A percentile compares a stretch with the other conserved stretches of the same genome.
These are phyloP conservation scores for Diachasmimorpha longicaudata DNA, from an alignment of 1,140 invertebrate species.

Conservation along the genomic window DNA sequence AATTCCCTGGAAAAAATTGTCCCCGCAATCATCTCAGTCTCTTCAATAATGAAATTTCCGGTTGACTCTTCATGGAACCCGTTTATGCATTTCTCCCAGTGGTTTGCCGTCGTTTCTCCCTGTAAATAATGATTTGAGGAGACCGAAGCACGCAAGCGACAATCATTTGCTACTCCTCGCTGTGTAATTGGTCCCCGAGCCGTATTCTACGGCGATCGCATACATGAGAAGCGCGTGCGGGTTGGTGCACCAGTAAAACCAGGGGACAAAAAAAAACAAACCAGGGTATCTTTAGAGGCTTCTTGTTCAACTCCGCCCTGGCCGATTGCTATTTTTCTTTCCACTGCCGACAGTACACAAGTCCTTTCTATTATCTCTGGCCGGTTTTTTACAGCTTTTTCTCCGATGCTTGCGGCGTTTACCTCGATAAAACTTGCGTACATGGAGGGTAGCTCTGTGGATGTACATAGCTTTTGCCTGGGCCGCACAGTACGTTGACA, in stretches of 20 bases:
- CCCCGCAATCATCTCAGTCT: background rate
- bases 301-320: background rate
- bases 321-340: constrained; percentile 7
- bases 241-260: background rate
- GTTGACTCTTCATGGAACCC: background rate
- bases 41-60: background rate
- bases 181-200: background rate
- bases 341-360: background rate
- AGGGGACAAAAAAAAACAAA: background rate
- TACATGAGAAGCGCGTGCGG: background rate
- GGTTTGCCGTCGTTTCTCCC: background rate
- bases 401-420: background rate
- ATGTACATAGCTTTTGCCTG: background rate
- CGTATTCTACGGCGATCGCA: background rate
- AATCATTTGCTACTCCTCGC: background rate
- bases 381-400: background rate
- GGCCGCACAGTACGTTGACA: background rate
- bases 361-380: background rate
- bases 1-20: too few species aligned
- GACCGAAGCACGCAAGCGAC: background rate
- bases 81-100: background rate
- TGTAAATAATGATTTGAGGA: background rate
- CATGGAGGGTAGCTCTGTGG: background rate
- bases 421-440: constrained; percentile 4
- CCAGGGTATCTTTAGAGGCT: background rate